Conservation (phyloP, 2,113 vertebrate genomes). For the Recurvirostra avosetta region DNA sequence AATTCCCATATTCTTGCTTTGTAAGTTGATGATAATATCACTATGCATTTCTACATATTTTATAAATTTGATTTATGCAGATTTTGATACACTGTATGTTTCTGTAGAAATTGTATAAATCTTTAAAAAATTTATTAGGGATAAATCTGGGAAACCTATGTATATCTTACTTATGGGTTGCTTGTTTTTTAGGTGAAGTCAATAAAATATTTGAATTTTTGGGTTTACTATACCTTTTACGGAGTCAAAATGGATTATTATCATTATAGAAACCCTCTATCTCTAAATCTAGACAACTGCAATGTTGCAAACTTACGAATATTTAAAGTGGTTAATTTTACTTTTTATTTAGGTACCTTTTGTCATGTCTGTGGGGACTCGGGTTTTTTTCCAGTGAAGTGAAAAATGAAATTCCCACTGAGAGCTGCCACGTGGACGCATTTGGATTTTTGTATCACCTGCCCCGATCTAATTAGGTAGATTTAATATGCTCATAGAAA, state of each 20-base stretch:
- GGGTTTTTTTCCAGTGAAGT: background rate
- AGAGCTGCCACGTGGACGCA: background rate
- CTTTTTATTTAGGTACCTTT: background rate
- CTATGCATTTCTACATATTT: conserved; percentile 88
- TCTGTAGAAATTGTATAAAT: conserved; percentile 87
- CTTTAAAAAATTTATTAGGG: conserved; percentile 76
- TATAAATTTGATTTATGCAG: conserved; percentile 86
- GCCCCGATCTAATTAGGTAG: background rate
- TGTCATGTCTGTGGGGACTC: background rate
- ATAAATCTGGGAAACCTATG: conserved; percentile 71
- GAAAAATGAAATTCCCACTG: background rate
- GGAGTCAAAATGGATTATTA: background rate
- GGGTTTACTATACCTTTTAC: conserved; percentile 27
- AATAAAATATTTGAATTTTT: conserved; percentile 80
- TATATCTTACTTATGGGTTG: conserved; percentile 78
- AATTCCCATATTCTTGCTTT: conserved; percentile 77
- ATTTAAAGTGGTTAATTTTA: background rate
- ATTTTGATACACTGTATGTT: conserved; percentile 88
- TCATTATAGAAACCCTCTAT: background rate
- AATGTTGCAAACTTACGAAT: background rate
- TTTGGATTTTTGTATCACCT: background rate
- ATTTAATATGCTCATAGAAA: background rate
- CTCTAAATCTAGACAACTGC: background rate
- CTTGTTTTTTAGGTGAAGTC: conserved; percentile 82
- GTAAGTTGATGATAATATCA: conserved; percentile 78